A percentile compares a stretch with the other conserved stretches of the same genome.
These are phyloP conservation scores for Periplaneta americana DNA, from an alignment of 1,140 invertebrate species.

Conservation along the genomic window DNA sequence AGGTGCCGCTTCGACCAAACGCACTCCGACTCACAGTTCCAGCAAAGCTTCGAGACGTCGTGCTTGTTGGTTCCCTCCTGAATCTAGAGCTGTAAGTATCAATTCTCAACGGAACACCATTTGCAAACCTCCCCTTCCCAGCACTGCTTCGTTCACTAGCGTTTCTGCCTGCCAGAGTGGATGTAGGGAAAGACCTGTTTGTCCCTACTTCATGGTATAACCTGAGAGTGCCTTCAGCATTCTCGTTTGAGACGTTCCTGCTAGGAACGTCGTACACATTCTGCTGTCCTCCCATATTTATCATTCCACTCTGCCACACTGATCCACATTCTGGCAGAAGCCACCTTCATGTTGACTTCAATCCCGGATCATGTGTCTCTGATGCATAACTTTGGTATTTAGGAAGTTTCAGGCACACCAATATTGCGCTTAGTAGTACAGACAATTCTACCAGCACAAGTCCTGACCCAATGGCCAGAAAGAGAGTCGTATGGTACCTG, in stretches of 20 bases:
- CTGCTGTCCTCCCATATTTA: not conserved
- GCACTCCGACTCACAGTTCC: conserved; percentile 5
- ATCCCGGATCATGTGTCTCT: not conserved
- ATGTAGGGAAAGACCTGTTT: too few relatives aligned
- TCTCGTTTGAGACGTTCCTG: too few relatives aligned
- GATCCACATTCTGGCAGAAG: not conserved
- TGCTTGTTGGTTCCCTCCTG: not conserved
- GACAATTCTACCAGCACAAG: conserved; percentile 56
- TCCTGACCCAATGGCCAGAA: conserved; percentile 57
- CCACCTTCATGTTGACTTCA: not conserved
- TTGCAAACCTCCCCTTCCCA: not conserved
- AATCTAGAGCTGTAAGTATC: not conserved
- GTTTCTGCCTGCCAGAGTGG: too few relatives aligned
- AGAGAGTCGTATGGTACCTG: conserved; percentile 64
- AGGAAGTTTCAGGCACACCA: conserved; percentile 4
- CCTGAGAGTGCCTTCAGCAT: not conserved
- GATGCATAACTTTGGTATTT: not conserved
- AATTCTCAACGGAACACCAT: not conserved
- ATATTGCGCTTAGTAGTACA: conserved; percentile 13
- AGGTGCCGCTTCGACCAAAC: conserved; percentile 13
- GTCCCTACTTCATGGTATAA: not conserved
- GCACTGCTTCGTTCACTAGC: not conserved
- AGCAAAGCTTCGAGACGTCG: not conserved
- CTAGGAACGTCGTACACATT: not conserved
- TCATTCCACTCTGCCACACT: not conserved